Evolutionary conservation across 1,140 invertebrate genomes (phyloP), one percentile per base, ranked within the genome.

Genomic region (Glomeris maerens): DNA sequence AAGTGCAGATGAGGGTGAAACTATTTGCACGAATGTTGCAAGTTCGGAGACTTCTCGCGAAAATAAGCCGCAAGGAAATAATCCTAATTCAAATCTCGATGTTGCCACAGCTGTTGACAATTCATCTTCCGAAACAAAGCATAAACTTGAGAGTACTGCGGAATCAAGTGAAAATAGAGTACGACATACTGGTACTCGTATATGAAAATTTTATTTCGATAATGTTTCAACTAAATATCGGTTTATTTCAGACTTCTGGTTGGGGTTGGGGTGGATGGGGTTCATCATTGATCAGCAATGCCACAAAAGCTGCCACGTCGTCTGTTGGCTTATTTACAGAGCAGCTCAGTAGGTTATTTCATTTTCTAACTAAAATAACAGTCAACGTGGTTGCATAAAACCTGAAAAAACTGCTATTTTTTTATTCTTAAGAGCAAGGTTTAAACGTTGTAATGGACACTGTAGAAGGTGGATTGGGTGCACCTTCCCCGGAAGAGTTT

Each of bases 401-500:
- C n/a, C 22, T 10, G 13, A 36, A 36, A n/a, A 20, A 38, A 17
- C 7, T 44, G 23, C 21, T 31, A 29, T 26, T 45, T 21, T 20
- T 44, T 41, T 21, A 53, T 23, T 55, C 41, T 55, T 20, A 31
- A 69, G 67, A 78, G 53, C 82, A 82, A 58, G 80, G 81, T 20
- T 63, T 88, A 7, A 73, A 70, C 54, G 81, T 78, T 40, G 79
- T 88, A 13, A 64, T 89, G 50, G 83, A 86, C 67, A 77, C 76
- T 41, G 66, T 73, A 26, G 72, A 74, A 57, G 61, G 64, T 28
- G 73, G 76, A 29, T 79, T 90, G 40, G 83, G 81, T 23, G 78
- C 78, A 4, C 81, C 84, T 22, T 75, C 84, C 61, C 81, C 83
- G 14, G 77, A 79, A 62, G 78, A 85, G 60, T 60, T 88, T 42